phyloP scores from a whole-genome alignment of 2,888 invertebrate genomes.

The Drosophila demipolita region DNA sequence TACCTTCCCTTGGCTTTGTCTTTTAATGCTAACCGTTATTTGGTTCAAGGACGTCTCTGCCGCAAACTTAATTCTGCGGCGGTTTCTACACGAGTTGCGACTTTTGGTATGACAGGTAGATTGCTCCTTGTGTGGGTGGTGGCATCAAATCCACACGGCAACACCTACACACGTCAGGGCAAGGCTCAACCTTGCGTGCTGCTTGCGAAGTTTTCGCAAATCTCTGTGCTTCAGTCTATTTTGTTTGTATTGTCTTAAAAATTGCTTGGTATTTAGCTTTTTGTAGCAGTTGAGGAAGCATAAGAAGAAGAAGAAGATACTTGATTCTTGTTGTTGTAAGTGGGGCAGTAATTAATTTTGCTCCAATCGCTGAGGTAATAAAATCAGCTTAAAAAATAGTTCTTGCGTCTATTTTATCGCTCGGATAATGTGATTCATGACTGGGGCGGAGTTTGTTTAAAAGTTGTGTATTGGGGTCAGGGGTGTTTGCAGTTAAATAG shows the following conservation, averaged over 20 bases:
- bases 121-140: slow-evolving; percentile 10
- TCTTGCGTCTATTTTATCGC: slow-evolving; percentile 36
- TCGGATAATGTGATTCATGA: slow-evolving; percentile 30
- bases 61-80: slow-evolving; percentile 73
- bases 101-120: slow-evolving; percentile 38
- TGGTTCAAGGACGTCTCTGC: slow-evolving; percentile 75
- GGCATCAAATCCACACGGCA: slow-evolving; percentile 51
- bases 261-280: slow-evolving; percentile 45
- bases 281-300: neutral
- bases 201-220: slow-evolving; percentile 48
- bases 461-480: slow-evolving; percentile 65
- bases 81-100: slow-evolving; percentile 56
- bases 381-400: slow-evolving; percentile 45
- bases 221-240: slow-evolving; percentile 42
- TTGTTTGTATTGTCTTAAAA: slow-evolving; percentile 72
- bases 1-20: slow-evolving; percentile 48
- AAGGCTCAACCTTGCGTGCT: slow-evolving; percentile 62
- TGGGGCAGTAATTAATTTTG: slow-evolving; percentile 72
- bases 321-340: slow-evolving; percentile 33
- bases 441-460: slow-evolving; percentile 47
- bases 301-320: slow-evolving; percentile 7
- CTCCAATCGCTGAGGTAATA: slow-evolving; percentile 46
- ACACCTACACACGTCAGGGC: slow-evolving; percentile 64
- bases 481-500: slow-evolving; percentile 35
- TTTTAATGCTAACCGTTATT: slow-evolving; percentile 45